Evolutionary conservation across 1,140 invertebrate genomes (phyloP).

Genomic region (Drosophila teissieri): DNA sequence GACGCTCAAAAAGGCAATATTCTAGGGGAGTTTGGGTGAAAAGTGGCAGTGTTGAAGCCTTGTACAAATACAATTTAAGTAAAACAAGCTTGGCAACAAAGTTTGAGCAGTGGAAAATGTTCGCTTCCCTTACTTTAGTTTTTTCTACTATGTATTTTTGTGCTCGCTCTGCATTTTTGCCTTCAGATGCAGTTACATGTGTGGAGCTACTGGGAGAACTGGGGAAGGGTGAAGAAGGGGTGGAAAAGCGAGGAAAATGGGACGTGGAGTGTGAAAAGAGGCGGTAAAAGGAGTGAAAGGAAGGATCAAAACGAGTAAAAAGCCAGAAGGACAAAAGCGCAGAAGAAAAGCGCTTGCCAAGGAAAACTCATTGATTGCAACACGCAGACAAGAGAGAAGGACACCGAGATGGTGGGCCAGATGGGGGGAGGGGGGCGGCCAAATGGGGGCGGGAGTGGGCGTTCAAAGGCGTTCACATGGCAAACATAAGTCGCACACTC

Average conservation of each 20-base stretch:
- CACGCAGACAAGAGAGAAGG: slow-evolving; percentile 40
- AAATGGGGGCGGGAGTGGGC: neutral
- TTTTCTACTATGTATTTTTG: slow-evolving; percentile 20
- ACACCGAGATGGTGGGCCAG: slow-evolving; percentile 16
- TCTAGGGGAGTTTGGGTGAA: slow-evolving; percentile 9
- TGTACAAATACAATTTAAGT: slow-evolving; percentile 68
- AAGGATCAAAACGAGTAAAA: slow-evolving; percentile 23
- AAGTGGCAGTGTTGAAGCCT: slow-evolving; percentile 30
- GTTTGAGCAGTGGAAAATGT: slow-evolving; percentile 46
- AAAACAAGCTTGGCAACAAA: slow-evolving; percentile 73
- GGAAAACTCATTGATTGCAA: slow-evolving; percentile 67
- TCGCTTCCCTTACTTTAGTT: slow-evolving; percentile 15
- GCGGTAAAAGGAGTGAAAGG: slow-evolving; percentile 7
- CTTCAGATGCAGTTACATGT: slow-evolving; percentile 41
- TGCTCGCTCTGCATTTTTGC: slow-evolving; percentile 38
- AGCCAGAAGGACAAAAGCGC: slow-evolving; percentile 25
- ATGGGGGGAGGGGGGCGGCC: neutral
- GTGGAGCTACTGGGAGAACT: neutral
- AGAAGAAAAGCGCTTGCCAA: slow-evolving; percentile 32
- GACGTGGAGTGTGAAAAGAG: neutral
- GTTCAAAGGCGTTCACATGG: slow-evolving; percentile 73
- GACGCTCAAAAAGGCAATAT: slow-evolving; percentile 22
- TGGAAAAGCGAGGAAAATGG: neutral
- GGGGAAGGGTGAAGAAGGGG: too few relatives aligned
- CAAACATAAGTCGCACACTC: slow-evolving; percentile 79